Conservation (phyloP, 2,888 invertebrate species). For the Drosophila pseudotakahashii region DNA sequence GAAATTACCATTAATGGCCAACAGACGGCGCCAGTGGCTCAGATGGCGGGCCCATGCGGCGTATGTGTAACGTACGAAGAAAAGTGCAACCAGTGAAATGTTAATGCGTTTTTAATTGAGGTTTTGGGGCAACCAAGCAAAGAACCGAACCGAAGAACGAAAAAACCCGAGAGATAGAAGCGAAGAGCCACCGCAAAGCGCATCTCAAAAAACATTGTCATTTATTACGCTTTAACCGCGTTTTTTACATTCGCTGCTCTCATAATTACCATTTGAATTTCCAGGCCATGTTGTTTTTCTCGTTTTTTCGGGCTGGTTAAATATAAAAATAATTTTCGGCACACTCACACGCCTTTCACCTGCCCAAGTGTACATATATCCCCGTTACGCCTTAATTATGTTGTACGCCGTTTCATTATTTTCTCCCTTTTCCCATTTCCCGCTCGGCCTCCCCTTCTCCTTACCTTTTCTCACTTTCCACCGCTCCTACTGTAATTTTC, state of each 20-base stretch:
- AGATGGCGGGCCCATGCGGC: slow-evolving; percentile 61
- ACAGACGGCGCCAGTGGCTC: slow-evolving; percentile 70
- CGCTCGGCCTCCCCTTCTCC: slow-evolving; percentile 35
- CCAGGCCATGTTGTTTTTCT: slow-evolving; percentile 62
- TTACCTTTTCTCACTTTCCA: slow-evolving; percentile 23
- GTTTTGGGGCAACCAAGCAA: slow-evolving; percentile 73
- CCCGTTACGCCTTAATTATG: slow-evolving; percentile 77
- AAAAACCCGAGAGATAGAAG: slow-evolving; percentile 19
- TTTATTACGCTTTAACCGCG: slow-evolving; percentile 74
- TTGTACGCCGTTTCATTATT: slow-evolving; percentile 71
- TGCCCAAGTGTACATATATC: slow-evolving; percentile 55
- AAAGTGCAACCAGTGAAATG: slow-evolving; percentile 76
- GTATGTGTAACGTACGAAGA: slow-evolving; percentile 67
- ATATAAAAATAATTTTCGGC: slow-evolving; percentile 63
- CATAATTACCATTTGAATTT: slow-evolving; percentile 75
- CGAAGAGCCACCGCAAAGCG: slow-evolving; percentile 50
- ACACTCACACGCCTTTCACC: slow-evolving; percentile 78
- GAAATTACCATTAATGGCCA: slow-evolving; percentile 73
- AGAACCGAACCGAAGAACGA: slow-evolving; percentile 15
- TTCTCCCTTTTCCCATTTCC: slow-evolving; percentile 40
- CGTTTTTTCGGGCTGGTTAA: slow-evolving; percentile 24
- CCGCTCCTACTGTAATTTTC: slow-evolving; percentile 67
- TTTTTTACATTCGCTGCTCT: slow-evolving; percentile 42
- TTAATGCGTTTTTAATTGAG: slow-evolving; percentile 83
- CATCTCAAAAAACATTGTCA: slow-evolving; percentile 74